Percentiles rank a stretch among this genome's conserved stretches.
phyloP scores from a whole-genome alignment of 2,888 invertebrate species.

The Drosophila borborema region DNA sequence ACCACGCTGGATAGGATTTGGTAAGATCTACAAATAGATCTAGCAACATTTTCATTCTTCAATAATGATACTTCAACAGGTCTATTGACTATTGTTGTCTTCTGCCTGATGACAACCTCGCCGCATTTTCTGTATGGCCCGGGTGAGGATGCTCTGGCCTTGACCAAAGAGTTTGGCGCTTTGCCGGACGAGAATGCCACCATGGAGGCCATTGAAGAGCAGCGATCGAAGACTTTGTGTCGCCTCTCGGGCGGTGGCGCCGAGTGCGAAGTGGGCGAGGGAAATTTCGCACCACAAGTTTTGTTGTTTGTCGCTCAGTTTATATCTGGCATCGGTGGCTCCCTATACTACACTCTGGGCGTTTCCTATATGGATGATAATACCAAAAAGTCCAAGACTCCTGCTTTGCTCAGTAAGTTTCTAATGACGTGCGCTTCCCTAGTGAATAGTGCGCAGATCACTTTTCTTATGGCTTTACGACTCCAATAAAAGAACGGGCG shows the following conservation, averaged over 20 bases:
- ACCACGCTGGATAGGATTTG: constrained; percentile 90
- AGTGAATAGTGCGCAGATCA: neutral
- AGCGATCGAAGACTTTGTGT: constrained; percentile 87
- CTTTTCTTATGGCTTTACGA: constrained; percentile 15
- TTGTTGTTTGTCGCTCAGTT: constrained; percentile 89
- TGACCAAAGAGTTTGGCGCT: constrained; percentile 88
- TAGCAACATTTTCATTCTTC: neutral
- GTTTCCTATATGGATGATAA: constrained; percentile 92
- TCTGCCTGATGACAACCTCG: constrained; percentile 88
- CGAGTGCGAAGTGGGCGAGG: constrained; percentile 86
- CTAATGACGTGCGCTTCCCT: neutral
- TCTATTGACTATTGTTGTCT: constrained; percentile 87
- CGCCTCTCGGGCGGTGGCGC: constrained; percentile 82
- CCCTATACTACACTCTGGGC: constrained; percentile 89
- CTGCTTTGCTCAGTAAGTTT: constrained; percentile 89
- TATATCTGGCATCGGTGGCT: constrained; percentile 90
- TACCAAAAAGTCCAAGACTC: constrained; percentile 90
- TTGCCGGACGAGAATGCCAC: constrained; percentile 85
- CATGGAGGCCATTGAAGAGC: constrained; percentile 85
- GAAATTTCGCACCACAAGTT: constrained; percentile 88
- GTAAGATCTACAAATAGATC: constrained; percentile 56
- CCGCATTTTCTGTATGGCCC: constrained; percentile 90
- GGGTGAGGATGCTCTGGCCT: constrained; percentile 88
- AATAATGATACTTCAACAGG: constrained; percentile 70
- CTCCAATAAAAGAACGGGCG: constrained; percentile 19